Evolutionary conservation across 2,113 vertebrate genomes (phyloP), one percentile per base, ranked within the genome.

Genomic region (Montifringilla adamsi): DNA sequence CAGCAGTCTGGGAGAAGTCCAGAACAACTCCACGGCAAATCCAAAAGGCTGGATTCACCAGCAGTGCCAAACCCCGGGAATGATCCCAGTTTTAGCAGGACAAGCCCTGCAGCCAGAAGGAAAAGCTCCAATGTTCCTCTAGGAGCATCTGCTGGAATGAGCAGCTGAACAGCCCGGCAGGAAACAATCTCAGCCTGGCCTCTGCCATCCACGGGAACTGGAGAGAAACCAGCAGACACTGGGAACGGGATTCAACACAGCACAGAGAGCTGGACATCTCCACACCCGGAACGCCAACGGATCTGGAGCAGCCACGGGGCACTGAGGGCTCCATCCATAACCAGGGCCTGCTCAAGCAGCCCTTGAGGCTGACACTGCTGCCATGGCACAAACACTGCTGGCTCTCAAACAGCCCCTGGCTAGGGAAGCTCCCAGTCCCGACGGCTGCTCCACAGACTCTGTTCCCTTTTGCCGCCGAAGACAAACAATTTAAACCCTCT

Each of bases 31-130:
- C 92, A 43, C 37, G 27, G 96, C 94, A 91, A 90, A 85, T 96
- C 95, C 94, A 72, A 90, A 84, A 88, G 15, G 30, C 1, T 80
- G 93, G 47, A 50, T 79, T 83, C 84, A 41, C 84, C 93, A 72
- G 97, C 96, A 97, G 97, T 95, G 94, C 97, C 97, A 97, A 98
- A 97, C 90, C 96, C 96, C 97, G 85, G 93, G 97, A 97, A 94
- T 41, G 90, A 90, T 84, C 96, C 94, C 96, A 64, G 60, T 39
- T 75, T 60, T 31, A 95, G 90, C 96, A 43, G 91, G 86, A 97
- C 92, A 97, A 96, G 75, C 96, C 96, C 97, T 93, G 96, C 97
- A 96, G 91, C 95, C 95, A 96, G 94, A 96, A 97, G 55, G 96
- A 94, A 97, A 88, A 97, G 91, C 95, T 94, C 94, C 97, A 87